phyloP scores from a whole-genome alignment of 2,888 invertebrate species.

The Cryptocephalus moraei region DNA sequence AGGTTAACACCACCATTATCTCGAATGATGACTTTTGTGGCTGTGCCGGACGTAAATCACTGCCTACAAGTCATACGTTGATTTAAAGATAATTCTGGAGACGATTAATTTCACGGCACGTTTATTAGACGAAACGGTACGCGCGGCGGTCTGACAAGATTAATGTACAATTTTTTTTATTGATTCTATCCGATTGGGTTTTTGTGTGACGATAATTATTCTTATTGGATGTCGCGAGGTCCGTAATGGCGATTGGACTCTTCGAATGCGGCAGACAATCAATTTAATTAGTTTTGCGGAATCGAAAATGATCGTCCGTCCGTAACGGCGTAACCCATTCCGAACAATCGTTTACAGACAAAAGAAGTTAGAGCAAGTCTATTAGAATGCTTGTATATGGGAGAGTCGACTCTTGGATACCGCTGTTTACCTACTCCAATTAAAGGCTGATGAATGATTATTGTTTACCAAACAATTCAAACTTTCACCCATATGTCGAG shows the following conservation, averaged over 20 bases:
- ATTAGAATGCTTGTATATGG: constrained; percentile 36
- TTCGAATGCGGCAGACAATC: constrained; percentile 5
- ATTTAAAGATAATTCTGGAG: too few species aligned
- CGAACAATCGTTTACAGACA: constrained; percentile 33
- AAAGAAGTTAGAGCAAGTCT: constrained; percentile 33
- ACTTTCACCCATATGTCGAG: too few species aligned
- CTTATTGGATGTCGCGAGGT: too few species aligned
- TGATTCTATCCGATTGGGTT: too few species aligned
- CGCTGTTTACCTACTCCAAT: constrained; percentile 39
- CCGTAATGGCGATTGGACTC: too few species aligned
- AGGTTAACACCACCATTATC: constrained; percentile 17
- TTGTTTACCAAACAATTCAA: constrained; percentile 20
- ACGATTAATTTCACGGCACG: too few species aligned
- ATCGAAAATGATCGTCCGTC: constrained; percentile 8
- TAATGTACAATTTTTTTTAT: too few species aligned
- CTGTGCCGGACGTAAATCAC: too few species aligned
- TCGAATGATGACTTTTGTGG: constrained; percentile 13
- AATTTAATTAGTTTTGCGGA: constrained; percentile 15
- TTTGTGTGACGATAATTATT: too few species aligned
- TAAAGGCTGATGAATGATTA: constrained; percentile 39
- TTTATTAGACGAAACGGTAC: too few species aligned
- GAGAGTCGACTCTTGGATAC: constrained; percentile 29
- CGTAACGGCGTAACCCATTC: constrained; percentile 8
- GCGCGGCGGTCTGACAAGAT: too few species aligned
- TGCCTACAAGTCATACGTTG: too few species aligned